These are phyloP conservation scores for Anastrepha obliqua DNA, from an alignment of 1,140 invertebrate species.

Conservation along the genomic window DNA sequence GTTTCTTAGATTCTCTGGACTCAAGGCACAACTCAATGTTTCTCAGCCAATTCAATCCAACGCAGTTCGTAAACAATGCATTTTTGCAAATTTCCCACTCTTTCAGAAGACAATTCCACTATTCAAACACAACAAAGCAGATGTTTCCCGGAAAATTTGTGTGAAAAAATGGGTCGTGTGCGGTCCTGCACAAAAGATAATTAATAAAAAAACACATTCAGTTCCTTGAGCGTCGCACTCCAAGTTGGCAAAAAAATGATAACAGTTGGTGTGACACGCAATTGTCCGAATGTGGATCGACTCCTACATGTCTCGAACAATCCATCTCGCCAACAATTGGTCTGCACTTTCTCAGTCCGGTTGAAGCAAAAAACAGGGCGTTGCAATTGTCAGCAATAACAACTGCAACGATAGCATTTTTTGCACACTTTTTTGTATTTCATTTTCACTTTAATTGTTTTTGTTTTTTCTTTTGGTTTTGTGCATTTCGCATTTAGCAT, in stretches of 20 bases:
- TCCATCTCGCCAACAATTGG: conserved; percentile 20
- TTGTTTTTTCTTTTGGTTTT: not conserved
- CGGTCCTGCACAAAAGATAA: not conserved
- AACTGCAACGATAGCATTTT: not conserved
- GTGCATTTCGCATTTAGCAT: not conserved
- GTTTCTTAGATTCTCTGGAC: too few species aligned
- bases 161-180: not conserved
- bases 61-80: not conserved
- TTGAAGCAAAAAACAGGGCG: conserved; percentile 60
- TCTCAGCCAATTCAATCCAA: not conserved
- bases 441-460: not conserved
- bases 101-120: not conserved
- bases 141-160: not conserved
- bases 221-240: not conserved
- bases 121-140: not conserved
- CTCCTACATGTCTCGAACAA: conserved; percentile 49
- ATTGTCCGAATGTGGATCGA: conserved; percentile 32
- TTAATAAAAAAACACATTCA: too few species aligned
- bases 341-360: not conserved
- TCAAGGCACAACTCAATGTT: too few species aligned
- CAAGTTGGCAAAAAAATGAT: not conserved
- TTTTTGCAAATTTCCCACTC: conserved; percentile 18
- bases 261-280: conserved; percentile 40
- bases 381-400: conserved; percentile 67
- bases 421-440: not conserved